Evolutionary conservation across 1,140 invertebrate species (phyloP).

Genomic region (Maconellicoccus hirsutus): DNA sequence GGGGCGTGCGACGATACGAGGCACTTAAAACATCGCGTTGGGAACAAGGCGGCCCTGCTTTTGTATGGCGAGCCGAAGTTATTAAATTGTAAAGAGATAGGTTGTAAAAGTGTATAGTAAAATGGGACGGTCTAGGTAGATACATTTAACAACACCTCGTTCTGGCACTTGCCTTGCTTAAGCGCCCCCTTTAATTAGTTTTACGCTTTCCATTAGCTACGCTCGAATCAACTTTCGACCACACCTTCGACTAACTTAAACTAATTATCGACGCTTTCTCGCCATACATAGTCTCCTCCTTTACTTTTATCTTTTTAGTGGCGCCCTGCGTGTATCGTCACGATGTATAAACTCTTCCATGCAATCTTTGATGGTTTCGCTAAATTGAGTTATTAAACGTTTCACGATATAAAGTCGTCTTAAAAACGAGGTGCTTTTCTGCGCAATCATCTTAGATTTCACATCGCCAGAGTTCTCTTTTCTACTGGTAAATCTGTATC

Average conservation of each 20-base stretch:
- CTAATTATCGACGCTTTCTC: conserved; percentile 3
- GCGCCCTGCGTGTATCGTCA: not conserved
- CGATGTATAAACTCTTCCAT: no score
- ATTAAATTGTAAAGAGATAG: conserved; percentile 9
- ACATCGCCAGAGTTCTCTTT: no score
- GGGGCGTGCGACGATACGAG: not conserved
- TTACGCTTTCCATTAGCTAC: conserved; percentile 7
- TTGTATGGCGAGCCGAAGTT: not conserved
- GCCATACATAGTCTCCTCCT: conserved; percentile 7
- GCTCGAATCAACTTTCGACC: conserved; percentile 7
- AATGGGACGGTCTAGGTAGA: conserved; percentile 7
- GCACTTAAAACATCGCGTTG: not conserved
- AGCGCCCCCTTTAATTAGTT: conserved; percentile 3
- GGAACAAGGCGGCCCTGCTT: not conserved
- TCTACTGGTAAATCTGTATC: no score
- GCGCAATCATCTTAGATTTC: no score
- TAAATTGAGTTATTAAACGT: conserved; percentile 6
- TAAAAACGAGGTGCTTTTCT: no score
- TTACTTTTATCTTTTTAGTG: not conserved
- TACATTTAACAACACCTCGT: not conserved
- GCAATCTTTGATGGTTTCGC: not conserved
- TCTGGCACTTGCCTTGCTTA: not conserved
- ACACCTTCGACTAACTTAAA: conserved; percentile 8
- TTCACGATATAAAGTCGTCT: not conserved
- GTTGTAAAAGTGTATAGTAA: not conserved